A percentile compares a stretch with the other conserved stretches of the same genome.
Conservation (phyloP, 92 coral and sea anemone genomes). For the Palythoa caribaeorum region DNA sequence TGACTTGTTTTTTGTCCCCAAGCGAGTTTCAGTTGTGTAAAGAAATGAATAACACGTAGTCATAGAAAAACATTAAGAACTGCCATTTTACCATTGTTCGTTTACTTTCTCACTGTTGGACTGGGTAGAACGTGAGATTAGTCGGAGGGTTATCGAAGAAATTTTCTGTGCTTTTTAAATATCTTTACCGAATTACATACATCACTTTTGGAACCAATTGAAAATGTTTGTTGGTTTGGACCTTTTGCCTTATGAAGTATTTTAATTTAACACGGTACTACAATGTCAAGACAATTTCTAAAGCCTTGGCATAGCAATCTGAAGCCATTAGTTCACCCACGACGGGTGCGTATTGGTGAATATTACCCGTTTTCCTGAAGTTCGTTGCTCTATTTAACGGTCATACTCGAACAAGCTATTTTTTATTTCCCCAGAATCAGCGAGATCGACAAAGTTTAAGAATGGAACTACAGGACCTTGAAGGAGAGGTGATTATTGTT, state of each 20-base stretch:
- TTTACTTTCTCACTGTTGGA: not conserved
- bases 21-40: conserved; percentile 30
- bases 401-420: not conserved
- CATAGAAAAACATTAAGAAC: not conserved
- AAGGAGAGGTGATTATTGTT: conserved; percentile 80
- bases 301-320: not conserved
- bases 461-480: conserved; percentile 82
- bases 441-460: conserved; percentile 83
- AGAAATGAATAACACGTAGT: not conserved
- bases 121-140: too few relatives aligned
- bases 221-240: not conserved
- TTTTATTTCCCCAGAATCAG: conserved; percentile 67
- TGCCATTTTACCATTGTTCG: not conserved
- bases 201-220: not conserved
- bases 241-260: not conserved
- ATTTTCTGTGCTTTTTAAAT: too few relatives aligned
- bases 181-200: not conserved
- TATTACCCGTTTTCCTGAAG: not conserved
- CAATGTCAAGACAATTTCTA: conserved; percentile 9
- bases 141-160: not conserved
- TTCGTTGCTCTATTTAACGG: not conserved
- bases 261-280: not conserved
- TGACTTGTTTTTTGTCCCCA: conserved; percentile 23
- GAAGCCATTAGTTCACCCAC: conserved; percentile 10
- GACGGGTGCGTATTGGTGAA: conserved; percentile 20